Conservation (phyloP, 2,113 vertebrate genomes). For the Calypte anna region DNA sequence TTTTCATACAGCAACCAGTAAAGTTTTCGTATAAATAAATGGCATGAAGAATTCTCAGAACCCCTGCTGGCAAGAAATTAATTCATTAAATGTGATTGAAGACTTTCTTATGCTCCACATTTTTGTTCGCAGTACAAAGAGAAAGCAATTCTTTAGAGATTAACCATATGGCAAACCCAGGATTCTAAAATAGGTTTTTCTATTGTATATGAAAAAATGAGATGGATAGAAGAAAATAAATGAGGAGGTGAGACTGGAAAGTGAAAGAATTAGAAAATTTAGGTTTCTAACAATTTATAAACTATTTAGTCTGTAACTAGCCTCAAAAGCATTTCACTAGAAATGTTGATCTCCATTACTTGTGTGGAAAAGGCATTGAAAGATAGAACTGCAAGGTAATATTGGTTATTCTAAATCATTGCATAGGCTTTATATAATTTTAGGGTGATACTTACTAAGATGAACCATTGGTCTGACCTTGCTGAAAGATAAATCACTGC, state of each 20-base stretch:
- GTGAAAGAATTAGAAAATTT: not conserved
- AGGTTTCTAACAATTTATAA: not conserved
- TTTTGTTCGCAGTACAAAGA: constrained; percentile 22
- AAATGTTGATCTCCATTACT: not conserved
- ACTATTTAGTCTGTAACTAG: not conserved
- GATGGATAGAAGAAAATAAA: not conserved
- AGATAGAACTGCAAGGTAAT: not conserved
- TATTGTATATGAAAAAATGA: not conserved
- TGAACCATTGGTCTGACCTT: not conserved
- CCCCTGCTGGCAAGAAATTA: not conserved
- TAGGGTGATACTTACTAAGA: not conserved
- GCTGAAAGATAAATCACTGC: not conserved
- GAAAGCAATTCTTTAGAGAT: not conserved
- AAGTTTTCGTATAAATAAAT: not conserved
- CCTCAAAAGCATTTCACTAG: not conserved
- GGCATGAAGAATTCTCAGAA: not conserved
- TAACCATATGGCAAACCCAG: not conserved
- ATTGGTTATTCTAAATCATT: not conserved
- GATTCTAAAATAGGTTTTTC: constrained; percentile 1
- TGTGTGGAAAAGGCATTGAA: not conserved
- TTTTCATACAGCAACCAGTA: not conserved
- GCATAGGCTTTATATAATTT: not conserved
- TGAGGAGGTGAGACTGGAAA: not conserved
- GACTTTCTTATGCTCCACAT: not conserved
- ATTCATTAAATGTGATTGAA: constrained; percentile 37